Percentiles rank a stretch among this genome's conserved stretches.
These are phyloP conservation scores for Gortyna flavago DNA, from an alignment of 2,888 invertebrate species.

Conservation along the genomic window DNA sequence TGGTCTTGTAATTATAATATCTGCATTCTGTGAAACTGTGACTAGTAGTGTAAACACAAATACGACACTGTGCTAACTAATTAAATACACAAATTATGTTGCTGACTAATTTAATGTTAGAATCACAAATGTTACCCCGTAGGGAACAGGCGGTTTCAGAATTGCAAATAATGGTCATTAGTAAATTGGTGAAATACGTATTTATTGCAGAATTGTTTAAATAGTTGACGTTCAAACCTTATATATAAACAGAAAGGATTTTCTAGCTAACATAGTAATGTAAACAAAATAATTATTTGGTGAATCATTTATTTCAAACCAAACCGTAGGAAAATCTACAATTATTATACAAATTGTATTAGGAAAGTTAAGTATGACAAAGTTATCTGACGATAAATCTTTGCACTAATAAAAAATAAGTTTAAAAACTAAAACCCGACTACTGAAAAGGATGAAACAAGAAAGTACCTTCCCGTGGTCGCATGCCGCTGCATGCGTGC, in stretches of 20 bases:
- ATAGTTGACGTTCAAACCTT: slow-evolving; percentile 24
- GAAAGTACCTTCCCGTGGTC: too few species aligned
- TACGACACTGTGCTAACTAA: slow-evolving; percentile 41
- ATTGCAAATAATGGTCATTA: slow-evolving; percentile 54
- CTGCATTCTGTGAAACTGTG: slow-evolving; percentile 50
- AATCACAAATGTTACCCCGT: slow-evolving; percentile 55
- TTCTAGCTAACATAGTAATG: slow-evolving; percentile 1
- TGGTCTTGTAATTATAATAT: slow-evolving; percentile 61
- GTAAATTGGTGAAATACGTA: slow-evolving; percentile 48
- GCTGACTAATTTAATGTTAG: slow-evolving; percentile 54
- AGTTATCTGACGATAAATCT: neutral
- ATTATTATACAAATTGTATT: neutral
- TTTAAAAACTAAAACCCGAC: too few species aligned
- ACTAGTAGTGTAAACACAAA: slow-evolving; percentile 44
- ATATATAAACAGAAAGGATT: slow-evolving; percentile 33
- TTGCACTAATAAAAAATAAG: too few species aligned
- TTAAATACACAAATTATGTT: slow-evolving; percentile 54
- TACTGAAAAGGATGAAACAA: too few species aligned
- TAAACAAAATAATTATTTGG: neutral
- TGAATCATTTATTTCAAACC: slow-evolving; percentile 6
- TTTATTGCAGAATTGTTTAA: slow-evolving; percentile 34
- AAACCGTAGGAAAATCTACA: neutral
- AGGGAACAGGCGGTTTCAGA: slow-evolving; percentile 43
- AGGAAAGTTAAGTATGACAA: neutral
- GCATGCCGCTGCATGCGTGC: too few species aligned